A percentile compares a stretch with the other conserved stretches of the same genome.
Conservation (phyloP, 2,113 vertebrate genomes). For the Ceuthmochares aereus region DNA sequence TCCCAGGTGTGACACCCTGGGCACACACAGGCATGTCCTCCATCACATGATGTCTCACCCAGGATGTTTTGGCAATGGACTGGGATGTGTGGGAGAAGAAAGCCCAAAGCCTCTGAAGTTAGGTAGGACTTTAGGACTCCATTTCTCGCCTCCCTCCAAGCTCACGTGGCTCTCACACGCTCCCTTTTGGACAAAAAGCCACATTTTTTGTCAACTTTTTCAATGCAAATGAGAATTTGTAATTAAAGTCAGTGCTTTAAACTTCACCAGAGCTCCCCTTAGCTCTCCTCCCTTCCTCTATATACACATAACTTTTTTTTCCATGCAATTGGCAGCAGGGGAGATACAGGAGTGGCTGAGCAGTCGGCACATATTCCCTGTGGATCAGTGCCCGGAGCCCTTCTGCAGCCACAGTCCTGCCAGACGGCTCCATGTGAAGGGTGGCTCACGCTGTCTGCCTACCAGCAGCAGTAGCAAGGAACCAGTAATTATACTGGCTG, state of each 20-base stretch:
- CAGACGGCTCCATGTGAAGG: conserved; percentile 17
- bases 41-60: background rate
- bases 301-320: background rate
- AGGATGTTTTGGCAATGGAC: background rate
- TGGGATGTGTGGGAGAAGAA: background rate
- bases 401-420: background rate
- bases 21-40: background rate
- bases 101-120: background rate
- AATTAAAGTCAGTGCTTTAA: background rate
- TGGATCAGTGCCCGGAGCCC: conserved; percentile 1
- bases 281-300: background rate
- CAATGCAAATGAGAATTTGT: background rate
- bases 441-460: conserved; percentile 10
- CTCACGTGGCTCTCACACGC: background rate
- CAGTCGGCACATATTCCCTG: background rate
- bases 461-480: conserved; percentile 14
- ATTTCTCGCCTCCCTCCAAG: background rate
- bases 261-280: background rate
- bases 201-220: background rate
- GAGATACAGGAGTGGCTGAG: background rate
- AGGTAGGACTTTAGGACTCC: background rate
- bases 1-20: background rate
- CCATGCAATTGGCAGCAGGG: background rate
- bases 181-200: background rate
- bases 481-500: conserved; percentile 45